Evolutionary conservation across 2,113 vertebrate species (phyloP), one percentile per base, ranked within the genome.

Genomic region (Eclectus roratus): DNA sequence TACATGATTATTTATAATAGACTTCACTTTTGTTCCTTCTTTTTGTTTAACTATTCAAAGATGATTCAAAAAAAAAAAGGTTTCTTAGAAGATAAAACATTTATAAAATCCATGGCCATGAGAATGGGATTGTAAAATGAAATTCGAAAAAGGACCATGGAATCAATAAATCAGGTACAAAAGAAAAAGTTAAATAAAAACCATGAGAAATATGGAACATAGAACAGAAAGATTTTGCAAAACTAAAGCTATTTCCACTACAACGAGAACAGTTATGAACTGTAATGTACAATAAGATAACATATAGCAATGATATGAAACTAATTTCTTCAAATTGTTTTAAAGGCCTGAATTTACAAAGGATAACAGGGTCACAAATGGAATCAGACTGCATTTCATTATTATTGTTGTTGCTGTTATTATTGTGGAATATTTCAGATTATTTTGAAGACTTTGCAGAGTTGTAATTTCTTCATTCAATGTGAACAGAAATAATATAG

Each of bases 181-280:
- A 28, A 89, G 3, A 53, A 71, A 85, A 77, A 69, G 2, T 29
- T 11, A 80, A 86, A 53, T 7, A 58, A 60, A 86, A 6, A 1
- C 1, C 13, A 50, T 35, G 43, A 53, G 27, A 50, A 33, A 0
- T 25, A 10, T 31, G 27, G 27, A 37, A 65, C 1, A 18, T 1
- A 69, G 33, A 76, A 49, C 2, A 53, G 44, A 60, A 80, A 55
- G 3, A 55, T 60, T 80, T 77, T 33, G 25, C 27, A 68, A 43
- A 44, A 37, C 10, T 23, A 70, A n/a, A 65, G 10, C 28, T 58
- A 61, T 19, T 15, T 64, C 27, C 14, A 37, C 69, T 35, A 47
- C 37, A 64, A 41, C 0, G 0, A 65, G 15, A 58, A 65, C 23
- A 53, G 44, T 6, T 77, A 25, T 88, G 29, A 71, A 58, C 44